Base-by-base conservation (phyloP, 64 coral and sea anemone species). In the Astreopora myriophthalma region DNA sequence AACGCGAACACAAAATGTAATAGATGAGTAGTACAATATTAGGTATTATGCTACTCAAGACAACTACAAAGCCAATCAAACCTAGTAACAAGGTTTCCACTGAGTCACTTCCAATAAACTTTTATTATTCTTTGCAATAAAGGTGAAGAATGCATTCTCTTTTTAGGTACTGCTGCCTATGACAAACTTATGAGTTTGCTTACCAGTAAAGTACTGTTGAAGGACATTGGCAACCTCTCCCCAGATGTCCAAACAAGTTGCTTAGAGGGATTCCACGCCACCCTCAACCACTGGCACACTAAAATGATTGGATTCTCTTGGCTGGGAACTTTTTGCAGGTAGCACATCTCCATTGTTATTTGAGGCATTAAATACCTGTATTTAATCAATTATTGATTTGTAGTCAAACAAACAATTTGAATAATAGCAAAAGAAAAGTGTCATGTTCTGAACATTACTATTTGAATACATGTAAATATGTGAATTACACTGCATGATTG, bases 241-340 rank as follows among this genome's bases (percentile, higher is more conserved):
- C 26, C 82, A 37, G 33, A 42, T 36, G 82, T 29, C 14, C 63
- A 85, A 27, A 85, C 63, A 36, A 85, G 82, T 69, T 67, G 0
- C 36, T 26, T 69, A 16, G 82, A 85, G 60, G 80, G 80, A 19
- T 84, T 65, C 20, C 80, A 82, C 14, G 46, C 8, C 0, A 82
- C 78, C 31, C 46, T 55, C 16, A 82, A 82, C 27, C 78, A 57
- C 17, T 82, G 78, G 78, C 78, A 82, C 60, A 44, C 78, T 20
- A 84, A 84, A 35, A 84, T 84, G 80, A 23, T 83, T 12, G 25
- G 57, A 13, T 84, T 84, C 27, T 84, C 80, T 3, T 84, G 80
- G 57, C 35, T 84, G 27, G 80, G 80, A 64, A 64, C 80, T 62
- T 84, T 19, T 34, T 84, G 80, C 78, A 36, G 48, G 78, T 82